Percentiles rank a stretch among this genome's conserved stretches.
These are phyloP conservation scores for Acanthopagrus latus DNA, from an alignment of 2,797 vertebrate genomes.

Conservation along the genomic window DNA sequence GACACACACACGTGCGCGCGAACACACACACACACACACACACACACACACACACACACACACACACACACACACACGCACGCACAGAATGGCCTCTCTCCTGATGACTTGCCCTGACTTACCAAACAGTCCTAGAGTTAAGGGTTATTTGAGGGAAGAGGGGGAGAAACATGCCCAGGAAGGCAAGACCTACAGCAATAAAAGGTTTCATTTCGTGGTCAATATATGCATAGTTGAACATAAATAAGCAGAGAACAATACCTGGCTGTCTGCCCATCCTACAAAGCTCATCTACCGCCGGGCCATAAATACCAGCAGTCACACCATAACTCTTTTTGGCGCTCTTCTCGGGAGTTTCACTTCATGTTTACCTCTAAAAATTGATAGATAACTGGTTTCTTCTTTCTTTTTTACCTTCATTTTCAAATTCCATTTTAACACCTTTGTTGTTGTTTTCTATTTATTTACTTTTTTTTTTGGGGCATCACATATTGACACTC, in stretches of 20 bases:
- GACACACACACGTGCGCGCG: no score
- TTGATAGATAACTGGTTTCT: neutral
- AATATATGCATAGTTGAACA: constrained; percentile 77
- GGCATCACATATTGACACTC: no score
- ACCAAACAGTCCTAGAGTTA: constrained; percentile 16
- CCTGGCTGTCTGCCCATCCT: constrained; percentile 60
- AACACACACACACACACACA: constrained; percentile 24
- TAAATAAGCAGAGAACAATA: constrained; percentile 74
- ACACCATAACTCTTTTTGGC: constrained; percentile 70
- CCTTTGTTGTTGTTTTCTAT: neutral
- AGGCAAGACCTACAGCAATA: constrained; percentile 58
- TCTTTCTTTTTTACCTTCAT: neutral
- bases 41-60: constrained; percentile 31
- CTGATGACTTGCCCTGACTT: constrained; percentile 41
- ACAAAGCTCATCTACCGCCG: constrained; percentile 62
- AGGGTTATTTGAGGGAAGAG: constrained; percentile 39
- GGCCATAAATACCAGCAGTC: constrained; percentile 67
- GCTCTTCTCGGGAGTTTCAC: constrained; percentile 40
- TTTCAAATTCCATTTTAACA: neutral
- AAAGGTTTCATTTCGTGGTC: constrained; percentile 75
- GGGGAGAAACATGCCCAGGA: constrained; percentile 31
- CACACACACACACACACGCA: constrained; percentile 18
- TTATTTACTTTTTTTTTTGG: neutral
- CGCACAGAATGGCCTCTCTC: constrained; percentile 20
- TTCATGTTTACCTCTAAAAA: constrained; percentile 7